Evolutionary conservation across 2,797 vertebrate species (phyloP).

Genomic region (Babyrousa celebensis): DNA sequence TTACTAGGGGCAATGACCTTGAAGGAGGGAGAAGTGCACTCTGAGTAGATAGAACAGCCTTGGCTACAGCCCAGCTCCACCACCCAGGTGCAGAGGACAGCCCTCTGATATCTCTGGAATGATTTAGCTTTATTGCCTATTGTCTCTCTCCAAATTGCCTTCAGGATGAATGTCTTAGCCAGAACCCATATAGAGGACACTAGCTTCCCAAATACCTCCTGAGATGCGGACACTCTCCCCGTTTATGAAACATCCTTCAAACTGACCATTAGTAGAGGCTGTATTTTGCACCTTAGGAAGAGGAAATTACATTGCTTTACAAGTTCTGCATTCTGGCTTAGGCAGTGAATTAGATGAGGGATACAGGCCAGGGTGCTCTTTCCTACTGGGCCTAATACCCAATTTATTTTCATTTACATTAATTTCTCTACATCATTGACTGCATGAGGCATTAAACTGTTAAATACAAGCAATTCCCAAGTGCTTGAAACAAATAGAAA

Average conservation of each 20-base stretch:
- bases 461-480: conserved; percentile 84
- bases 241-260: conserved; percentile 66
- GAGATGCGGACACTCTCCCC: conserved; percentile 37
- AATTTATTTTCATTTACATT: conserved; percentile 88
- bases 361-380: conserved; percentile 67
- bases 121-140: conserved; percentile 85
- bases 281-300: conserved; percentile 79
- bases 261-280: conserved; percentile 75
- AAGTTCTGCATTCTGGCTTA: conserved; percentile 75
- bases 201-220: not conserved
- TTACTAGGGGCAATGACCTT: conserved; percentile 72
- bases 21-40: conserved; percentile 55
- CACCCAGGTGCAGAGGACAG: conserved; percentile 56
- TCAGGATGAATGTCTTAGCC: conserved; percentile 74
- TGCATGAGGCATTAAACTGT: conserved; percentile 80
- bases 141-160: conserved; percentile 83
- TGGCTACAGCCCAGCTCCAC: conserved; percentile 67
- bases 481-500: conserved; percentile 84
- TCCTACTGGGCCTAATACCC: conserved; percentile 79
- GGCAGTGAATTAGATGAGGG: conserved; percentile 79
- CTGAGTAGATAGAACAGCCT: conserved; percentile 46
- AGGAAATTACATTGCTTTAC: conserved; percentile 81
- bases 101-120: conserved; percentile 74
- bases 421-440: conserved; percentile 84
- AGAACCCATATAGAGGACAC: conserved; percentile 70